These are phyloP conservation scores for Enhydra lutris DNA, from an alignment of 2,113 vertebrate genomes.

Conservation along the genomic window DNA sequence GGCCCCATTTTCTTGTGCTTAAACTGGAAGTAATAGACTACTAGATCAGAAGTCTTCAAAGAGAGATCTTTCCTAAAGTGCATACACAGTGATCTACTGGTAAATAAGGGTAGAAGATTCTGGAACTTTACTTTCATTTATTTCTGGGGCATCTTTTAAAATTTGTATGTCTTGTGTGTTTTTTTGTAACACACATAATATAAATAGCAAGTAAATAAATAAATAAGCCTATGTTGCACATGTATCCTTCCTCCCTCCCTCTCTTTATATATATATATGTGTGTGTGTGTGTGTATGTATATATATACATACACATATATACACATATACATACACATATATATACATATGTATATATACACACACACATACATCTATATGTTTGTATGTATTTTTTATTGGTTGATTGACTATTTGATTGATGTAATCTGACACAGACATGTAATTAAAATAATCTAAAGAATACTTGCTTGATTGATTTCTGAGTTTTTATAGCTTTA, in stretches of 20 bases:
- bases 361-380: background rate
- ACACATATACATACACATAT: background rate
- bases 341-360: background rate
- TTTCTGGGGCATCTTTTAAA: background rate
- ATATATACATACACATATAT: no score
- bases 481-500: background rate
- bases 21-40: background rate
- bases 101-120: background rate
- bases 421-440: background rate
- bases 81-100: background rate
- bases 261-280: background rate
- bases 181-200: background rate
- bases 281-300: no score
- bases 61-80: background rate
- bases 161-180: background rate
- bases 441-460: slow-evolving; percentile 7
- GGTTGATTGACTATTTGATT: background rate
- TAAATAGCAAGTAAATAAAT: background rate
- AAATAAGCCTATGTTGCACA: background rate
- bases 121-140: background rate
- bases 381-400: background rate
- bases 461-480: background rate
- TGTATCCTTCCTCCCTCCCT: background rate
- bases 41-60: background rate
- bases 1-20: background rate